Conservation (phyloP, 2,797 vertebrate species). For the Hirundo rustica region DNA sequence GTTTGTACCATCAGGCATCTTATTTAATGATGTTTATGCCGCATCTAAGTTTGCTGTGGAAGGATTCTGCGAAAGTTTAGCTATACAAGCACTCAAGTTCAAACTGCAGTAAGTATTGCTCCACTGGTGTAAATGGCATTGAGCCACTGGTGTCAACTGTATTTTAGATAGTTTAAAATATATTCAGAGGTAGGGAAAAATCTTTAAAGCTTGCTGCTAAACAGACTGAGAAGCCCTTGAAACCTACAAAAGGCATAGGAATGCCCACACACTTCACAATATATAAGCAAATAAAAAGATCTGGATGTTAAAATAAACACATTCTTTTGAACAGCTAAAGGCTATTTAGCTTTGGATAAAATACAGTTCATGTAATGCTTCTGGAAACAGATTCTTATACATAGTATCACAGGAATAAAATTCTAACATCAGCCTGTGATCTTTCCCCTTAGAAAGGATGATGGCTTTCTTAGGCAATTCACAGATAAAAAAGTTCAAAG, state of each 20-base stretch:
- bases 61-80: constrained; percentile 88
- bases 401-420: neutral
- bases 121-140: neutral
- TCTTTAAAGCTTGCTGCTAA: neutral
- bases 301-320: neutral
- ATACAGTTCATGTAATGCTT: neutral
- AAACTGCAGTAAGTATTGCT: constrained; percentile 83
- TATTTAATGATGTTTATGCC: constrained; percentile 89
- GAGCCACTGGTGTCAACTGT: neutral
- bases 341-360: neutral
- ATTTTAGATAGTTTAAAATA: neutral
- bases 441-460: neutral
- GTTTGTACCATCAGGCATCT: constrained; percentile 72
- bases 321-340: neutral
- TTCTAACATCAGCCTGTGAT: neutral
- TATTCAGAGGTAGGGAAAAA: neutral
- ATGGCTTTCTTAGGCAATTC: neutral
- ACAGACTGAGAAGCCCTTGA: neutral
- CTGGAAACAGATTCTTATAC: neutral
- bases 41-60: constrained; percentile 90
- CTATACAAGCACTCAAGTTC: constrained; percentile 86
- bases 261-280: neutral
- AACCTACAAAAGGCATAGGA: neutral
- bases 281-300: neutral
- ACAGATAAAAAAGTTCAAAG: neutral